These are phyloP conservation scores for Psephotus haematonotus DNA, from an alignment of 2,113 vertebrate species.

Conservation along the genomic window DNA sequence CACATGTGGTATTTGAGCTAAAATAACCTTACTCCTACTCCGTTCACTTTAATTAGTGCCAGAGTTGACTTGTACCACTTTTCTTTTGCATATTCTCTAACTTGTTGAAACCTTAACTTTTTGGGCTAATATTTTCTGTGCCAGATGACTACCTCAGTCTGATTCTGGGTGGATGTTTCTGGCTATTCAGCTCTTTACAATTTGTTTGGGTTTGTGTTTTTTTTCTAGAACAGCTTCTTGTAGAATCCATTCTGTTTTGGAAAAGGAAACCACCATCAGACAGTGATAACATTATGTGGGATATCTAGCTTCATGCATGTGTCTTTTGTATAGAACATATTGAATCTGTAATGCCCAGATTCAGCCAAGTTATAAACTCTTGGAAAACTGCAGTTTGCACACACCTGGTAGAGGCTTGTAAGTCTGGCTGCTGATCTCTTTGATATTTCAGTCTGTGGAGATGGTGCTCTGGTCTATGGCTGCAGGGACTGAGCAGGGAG, in stretches of 20 bases:
- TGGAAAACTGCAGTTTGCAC: not conserved
- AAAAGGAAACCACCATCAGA: not conserved
- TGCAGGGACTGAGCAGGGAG: not conserved
- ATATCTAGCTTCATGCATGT: not conserved
- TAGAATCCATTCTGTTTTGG: not conserved
- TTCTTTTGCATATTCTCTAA: not conserved
- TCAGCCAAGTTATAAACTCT: not conserved
- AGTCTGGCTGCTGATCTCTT: not conserved
- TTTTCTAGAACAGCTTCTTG: not conserved
- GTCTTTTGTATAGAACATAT: not conserved
- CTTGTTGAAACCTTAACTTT: not conserved
- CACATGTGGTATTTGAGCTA: not conserved
- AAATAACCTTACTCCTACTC: constrained; percentile 1
- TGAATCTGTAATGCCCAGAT: not conserved
- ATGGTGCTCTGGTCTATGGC: not conserved
- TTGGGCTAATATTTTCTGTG: not conserved
- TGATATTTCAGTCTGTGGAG: not conserved
- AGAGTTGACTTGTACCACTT: not conserved
- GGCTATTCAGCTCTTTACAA: not conserved
- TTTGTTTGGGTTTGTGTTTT: not conserved
- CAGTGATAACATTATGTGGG: not conserved
- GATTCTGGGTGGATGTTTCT: not conserved
- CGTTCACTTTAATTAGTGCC: not conserved
- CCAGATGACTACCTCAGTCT: not conserved
- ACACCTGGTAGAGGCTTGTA: not conserved